Evolutionary conservation across 53 echinoderm and acorn worm genomes (phyloP).

Genomic region (Henricia sp.): DNA sequence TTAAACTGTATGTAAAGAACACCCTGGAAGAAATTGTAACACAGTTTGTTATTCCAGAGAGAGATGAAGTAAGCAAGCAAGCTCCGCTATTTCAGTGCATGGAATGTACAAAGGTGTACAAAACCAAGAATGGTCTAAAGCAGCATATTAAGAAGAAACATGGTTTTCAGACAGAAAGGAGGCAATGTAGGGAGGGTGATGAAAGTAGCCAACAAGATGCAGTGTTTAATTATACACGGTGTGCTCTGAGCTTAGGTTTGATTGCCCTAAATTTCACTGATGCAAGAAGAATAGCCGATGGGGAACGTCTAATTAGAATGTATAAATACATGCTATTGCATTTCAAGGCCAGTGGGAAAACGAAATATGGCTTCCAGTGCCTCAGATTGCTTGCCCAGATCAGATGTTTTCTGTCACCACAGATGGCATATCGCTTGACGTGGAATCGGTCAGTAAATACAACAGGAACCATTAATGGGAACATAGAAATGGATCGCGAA

Average conservation of each 20-base stretch:
- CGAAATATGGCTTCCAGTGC: constrained; percentile 61
- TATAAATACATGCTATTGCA: constrained; percentile 69
- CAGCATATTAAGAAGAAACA: constrained; percentile 56
- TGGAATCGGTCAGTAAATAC: constrained; percentile 74
- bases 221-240: constrained; percentile 59
- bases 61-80: constrained; percentile 29
- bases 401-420: constrained; percentile 60
- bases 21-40: constrained; percentile 31
- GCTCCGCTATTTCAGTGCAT: constrained; percentile 47
- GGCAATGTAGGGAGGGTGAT: not conserved
- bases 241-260: constrained; percentile 57
- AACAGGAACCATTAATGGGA: constrained; percentile 31
- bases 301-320: constrained; percentile 42
- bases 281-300: constrained; percentile 61
- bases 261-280: constrained; percentile 60
- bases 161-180: constrained; percentile 4
- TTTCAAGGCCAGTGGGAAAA: constrained; percentile 50
- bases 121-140: constrained; percentile 55
- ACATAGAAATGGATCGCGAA: constrained; percentile 65
- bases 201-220: constrained; percentile 28
- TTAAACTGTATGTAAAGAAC: constrained; percentile 25
- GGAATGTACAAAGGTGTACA: constrained; percentile 50
- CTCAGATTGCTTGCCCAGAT: constrained; percentile 70
- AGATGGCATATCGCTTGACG: constrained; percentile 54
- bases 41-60: constrained; percentile 58